phyloP scores from a whole-genome alignment of 2,113 vertebrate species.

The Neoarius graeffei region DNA sequence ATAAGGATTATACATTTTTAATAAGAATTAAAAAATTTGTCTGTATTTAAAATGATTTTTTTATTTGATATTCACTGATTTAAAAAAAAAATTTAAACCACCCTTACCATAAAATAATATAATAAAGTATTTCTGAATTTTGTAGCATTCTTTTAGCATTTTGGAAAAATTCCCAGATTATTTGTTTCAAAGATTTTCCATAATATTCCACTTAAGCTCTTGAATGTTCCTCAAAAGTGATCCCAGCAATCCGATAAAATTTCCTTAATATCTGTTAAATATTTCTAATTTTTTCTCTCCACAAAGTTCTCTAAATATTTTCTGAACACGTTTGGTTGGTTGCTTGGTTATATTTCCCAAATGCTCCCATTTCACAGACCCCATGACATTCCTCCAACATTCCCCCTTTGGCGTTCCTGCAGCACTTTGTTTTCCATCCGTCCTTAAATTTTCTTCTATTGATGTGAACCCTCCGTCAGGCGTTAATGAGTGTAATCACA shows the following conservation, averaged over 20 bases:
- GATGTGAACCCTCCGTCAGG: slow-evolving; percentile 24
- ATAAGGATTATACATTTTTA: neutral
- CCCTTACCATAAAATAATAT: neutral
- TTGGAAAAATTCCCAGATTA: neutral
- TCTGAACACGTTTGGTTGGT: neutral
- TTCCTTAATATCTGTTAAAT: neutral
- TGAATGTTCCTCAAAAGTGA: too few relatives aligned
- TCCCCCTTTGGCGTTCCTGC: neutral
- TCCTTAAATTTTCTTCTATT: neutral
- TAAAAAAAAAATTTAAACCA: neutral
- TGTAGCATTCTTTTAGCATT: neutral
- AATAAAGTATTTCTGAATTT: neutral
- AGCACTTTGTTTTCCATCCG: neutral
- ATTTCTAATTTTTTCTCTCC: neutral
- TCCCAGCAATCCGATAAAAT: neutral
- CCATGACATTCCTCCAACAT: neutral
- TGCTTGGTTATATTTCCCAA: neutral
- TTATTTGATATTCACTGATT: neutral
- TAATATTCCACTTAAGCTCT: neutral
- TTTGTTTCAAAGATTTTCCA: neutral
- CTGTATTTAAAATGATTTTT: neutral
- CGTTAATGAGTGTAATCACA: slow-evolving; percentile 75
- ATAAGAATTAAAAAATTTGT: neutral
- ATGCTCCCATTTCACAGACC: neutral
- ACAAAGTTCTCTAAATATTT: neutral